phyloP scores from a whole-genome alignment of 2,888 invertebrate species.

The Conops quadrifasciatus region DNA sequence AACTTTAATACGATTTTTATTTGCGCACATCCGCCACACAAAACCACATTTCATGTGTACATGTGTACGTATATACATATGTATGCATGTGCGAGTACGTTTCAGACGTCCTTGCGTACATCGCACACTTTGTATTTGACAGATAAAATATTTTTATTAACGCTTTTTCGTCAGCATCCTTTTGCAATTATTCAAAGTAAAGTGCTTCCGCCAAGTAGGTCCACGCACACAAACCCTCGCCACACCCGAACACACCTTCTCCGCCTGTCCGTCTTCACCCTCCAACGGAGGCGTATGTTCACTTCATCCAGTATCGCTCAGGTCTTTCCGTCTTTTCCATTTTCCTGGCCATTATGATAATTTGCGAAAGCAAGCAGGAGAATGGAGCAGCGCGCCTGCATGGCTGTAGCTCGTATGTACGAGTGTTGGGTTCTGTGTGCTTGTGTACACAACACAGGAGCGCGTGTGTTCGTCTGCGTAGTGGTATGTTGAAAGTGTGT shows the following conservation, averaged over 20 bases:
- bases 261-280: no score
- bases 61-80: background rate
- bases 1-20: conserved; percentile 32
- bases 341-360: conserved; percentile 30
- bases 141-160: conserved; percentile 28
- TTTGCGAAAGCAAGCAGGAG: conserved; percentile 8
- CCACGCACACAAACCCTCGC: background rate
- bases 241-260: background rate
- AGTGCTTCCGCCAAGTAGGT: conserved; percentile 35
- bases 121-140: conserved; percentile 30
- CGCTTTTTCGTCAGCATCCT: conserved; percentile 20
- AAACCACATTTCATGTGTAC: background rate
- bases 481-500: background rate
- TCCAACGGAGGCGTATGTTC: conserved; percentile 9
- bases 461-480: background rate
- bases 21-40: conserved; percentile 26
- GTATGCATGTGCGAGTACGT: background rate
- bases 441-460: background rate
- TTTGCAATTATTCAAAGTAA: conserved; percentile 44
- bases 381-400: background rate
- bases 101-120: conserved; percentile 21
- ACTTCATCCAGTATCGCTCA: conserved; percentile 17
- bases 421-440: background rate
- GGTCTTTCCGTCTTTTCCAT: conserved; percentile 5
- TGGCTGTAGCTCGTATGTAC: background rate